phyloP scores from a whole-genome alignment of 1,140 invertebrate species.

The Dreissena polymorpha region DNA sequence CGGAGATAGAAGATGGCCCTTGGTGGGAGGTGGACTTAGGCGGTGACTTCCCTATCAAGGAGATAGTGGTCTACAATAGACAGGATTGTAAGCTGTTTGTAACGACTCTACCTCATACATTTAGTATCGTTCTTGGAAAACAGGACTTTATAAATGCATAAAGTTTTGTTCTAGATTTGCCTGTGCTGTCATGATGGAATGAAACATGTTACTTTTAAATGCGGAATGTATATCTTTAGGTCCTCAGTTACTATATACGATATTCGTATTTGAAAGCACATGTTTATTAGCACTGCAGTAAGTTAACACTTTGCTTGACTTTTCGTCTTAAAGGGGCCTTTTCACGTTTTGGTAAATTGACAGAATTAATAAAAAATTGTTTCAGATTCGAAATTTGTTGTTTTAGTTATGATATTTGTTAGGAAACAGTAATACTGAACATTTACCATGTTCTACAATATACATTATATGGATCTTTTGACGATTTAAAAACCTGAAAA shows the following conservation, averaged over 20 bases:
- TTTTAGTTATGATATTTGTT: no score
- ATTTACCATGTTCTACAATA: no score
- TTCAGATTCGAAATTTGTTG: no score
- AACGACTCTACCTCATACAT: neutral
- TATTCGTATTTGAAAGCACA: neutral
- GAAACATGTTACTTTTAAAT: neutral
- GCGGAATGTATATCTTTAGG: no score
- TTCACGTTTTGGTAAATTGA: no score
- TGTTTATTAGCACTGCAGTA: neutral
- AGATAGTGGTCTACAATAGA: slow-evolving; percentile 15
- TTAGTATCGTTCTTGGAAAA: neutral
- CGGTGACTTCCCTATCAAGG: neutral
- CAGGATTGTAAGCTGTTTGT: slow-evolving; percentile 11
- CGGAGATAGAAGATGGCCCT: neutral
- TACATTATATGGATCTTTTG: no score
- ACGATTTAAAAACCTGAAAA: no score
- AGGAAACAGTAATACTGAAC: no score
- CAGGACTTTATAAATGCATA: neutral
- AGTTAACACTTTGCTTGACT: no score
- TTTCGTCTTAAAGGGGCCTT: no score
- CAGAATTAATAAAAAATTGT: no score
- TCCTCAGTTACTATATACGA: neutral
- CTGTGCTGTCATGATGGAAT: neutral
- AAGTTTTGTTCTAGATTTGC: neutral
- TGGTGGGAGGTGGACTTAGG: slow-evolving; percentile 49